phyloP scores from a whole-genome alignment of 1,140 invertebrate species.

The Branchinecta lindahli region DNA sequence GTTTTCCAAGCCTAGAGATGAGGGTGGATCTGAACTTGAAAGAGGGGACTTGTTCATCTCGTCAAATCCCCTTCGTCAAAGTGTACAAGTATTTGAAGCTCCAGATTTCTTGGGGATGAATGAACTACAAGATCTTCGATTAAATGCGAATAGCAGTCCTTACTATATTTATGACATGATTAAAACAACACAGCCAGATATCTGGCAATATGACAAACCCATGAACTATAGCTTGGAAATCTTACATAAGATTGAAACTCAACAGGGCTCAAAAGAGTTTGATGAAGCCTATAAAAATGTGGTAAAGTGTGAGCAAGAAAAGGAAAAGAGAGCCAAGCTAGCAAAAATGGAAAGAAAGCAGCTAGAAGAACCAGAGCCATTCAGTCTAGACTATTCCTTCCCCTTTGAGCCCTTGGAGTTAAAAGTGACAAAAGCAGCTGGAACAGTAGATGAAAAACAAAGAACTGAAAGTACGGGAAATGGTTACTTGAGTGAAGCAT shows the following conservation, averaged over 20 bases:
- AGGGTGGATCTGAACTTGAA: neutral
- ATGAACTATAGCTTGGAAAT: neutral
- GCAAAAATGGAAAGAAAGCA: slow-evolving; percentile 3
- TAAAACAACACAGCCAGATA: neutral
- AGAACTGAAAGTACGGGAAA: neutral
- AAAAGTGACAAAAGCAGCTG: neutral
- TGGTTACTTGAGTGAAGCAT: neutral
- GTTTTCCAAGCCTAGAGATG: neutral
- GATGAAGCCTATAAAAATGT: slow-evolving; percentile 9
- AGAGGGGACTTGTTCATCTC: neutral
- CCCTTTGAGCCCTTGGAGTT: neutral
- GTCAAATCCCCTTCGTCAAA: neutral
- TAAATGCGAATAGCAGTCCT: neutral
- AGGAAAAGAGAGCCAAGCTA: neutral
- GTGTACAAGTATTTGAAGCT: slow-evolving; percentile 2
- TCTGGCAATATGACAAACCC: neutral
- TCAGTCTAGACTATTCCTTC: slow-evolving; percentile 4
- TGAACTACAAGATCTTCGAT: neutral
- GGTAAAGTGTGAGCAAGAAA: neutral
- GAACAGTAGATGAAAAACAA: neutral
- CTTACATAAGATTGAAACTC: neutral
- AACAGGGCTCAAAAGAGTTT: neutral
- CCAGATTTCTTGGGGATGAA: neutral
- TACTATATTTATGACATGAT: neutral
- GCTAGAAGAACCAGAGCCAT: neutral